Percentiles rank a stretch among this genome's conserved stretches.
Evolutionary conservation across 2,113 vertebrate genomes (phyloP).

Genomic region (Dolichallabes microphthalmus): DNA sequence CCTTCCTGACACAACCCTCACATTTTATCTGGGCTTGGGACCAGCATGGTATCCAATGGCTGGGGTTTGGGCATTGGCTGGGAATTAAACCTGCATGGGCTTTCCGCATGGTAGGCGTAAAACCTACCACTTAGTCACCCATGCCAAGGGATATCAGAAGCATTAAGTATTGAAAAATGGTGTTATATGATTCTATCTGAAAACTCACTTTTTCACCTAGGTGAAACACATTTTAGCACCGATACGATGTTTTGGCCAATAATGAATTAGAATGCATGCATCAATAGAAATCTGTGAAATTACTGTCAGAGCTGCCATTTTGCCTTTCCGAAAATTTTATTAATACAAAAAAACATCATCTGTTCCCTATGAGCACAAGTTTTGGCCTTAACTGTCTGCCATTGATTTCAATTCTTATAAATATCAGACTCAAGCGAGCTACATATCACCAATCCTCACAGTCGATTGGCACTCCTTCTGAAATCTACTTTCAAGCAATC

Average conservation of each 20-base stretch:
- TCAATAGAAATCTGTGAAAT: background rate
- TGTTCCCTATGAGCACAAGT: background rate
- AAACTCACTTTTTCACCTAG: too few relatives aligned
- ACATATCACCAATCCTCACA: constrained; percentile 18
- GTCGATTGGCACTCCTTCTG: constrained; percentile 21
- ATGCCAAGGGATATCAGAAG: too few relatives aligned
- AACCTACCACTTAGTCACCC: too few relatives aligned
- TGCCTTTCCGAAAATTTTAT: background rate
- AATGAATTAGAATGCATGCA: background rate
- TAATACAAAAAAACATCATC: background rate
- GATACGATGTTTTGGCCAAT: background rate
- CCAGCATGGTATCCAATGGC: too few relatives aligned
- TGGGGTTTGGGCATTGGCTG: too few relatives aligned
- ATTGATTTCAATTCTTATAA: constrained; percentile 14
- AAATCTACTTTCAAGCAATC: constrained; percentile 38
- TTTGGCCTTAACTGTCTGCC: background rate
- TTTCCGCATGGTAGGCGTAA: too few relatives aligned
- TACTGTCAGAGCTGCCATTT: background rate
- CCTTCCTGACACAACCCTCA: too few relatives aligned
- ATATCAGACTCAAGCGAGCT: constrained; percentile 9
- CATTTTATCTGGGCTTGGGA: too few relatives aligned
- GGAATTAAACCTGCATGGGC: too few relatives aligned
- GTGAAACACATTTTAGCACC: too few relatives aligned
- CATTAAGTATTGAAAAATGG: too few relatives aligned
- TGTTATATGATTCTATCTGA: too few relatives aligned